Base-by-base conservation (phyloP, 2,888 invertebrate genomes). In the Caenorhabditis uteleia region DNA sequence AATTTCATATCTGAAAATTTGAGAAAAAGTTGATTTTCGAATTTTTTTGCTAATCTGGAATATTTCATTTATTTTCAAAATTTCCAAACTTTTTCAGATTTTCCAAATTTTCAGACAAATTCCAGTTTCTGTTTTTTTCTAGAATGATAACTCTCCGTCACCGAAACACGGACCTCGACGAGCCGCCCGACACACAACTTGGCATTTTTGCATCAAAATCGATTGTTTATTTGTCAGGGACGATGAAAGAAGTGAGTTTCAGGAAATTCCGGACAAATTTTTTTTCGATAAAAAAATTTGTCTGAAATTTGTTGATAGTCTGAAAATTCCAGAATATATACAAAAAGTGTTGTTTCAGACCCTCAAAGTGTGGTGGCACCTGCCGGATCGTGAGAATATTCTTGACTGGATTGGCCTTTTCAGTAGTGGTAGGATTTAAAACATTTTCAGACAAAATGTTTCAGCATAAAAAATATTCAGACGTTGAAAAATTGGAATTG, bases 401-500 rank as follows among this genome's bases (percentile, higher is more conserved):
- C 51, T 74, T 18, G 71, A 74, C 39, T 74, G 74, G 74, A 71
- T 74, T 16, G 74, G 74, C 1, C 43, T 74, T 3, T 74, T 70
- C 39, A 64, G 71, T 50, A 46, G 44, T 34, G 55, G 74, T 73
- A 33, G 44, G 44, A 48, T 53, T 23, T 34, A n/a, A n/a, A n/a
- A n/a, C n/a, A n/a, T n/a, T n/a, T n/a, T n/a, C n/a, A n/a, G n/a
- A n/a, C n/a, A n/a, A n/a, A n/a, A n/a, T n/a, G n/a, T n/a, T n/a
- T n/a, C n/a, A n/a, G n/a, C n/a, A n/a, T n/a, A n/a, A n/a, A n/a
- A n/a, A n/a, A n/a, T n/a, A n/a, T n/a, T n/a, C n/a, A n/a, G n/a
- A n/a, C n/a, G n/a, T n/a, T n/a, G n/a, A n/a, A n/a, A n/a, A n/a
- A n/a, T n/a, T n/a, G n/a, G n/a, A n/a, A n/a, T n/a, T n/a, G n/a